Base-by-base conservation (phyloP, 1,140 invertebrate species). In the Drosophila carrolli region DNA sequence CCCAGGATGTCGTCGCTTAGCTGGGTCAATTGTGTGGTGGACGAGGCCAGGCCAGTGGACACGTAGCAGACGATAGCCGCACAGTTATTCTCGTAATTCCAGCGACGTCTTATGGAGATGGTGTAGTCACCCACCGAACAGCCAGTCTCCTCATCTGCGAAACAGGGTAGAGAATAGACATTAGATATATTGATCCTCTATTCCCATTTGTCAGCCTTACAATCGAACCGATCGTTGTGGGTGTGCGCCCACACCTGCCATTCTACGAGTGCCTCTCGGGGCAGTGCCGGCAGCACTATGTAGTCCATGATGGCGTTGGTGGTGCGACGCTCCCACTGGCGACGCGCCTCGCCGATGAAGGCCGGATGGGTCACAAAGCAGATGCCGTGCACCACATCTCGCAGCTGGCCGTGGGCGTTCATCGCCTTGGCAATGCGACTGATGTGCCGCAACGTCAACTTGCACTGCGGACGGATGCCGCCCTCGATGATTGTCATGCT, bases 171-270 rank as follows among this genome's bases (percentile, higher is more conserved):
- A 7, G 4, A 5, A 19, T 10, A 2, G 29, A 2, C 7, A 10
- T 16, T 23, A 10, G 29, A 44, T 41, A 8, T 13, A 4, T 6
- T 5, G 1, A 47, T 11, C 5, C 4, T 4, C 10, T 10, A 11
- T 46, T 46, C 4, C 44, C 3, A 0, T 50, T 9, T 51, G 5
- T 5, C 10, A 9, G 9, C 9, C 95, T 94, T 93, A 97, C 96
- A 97, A 92, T 97, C 96, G 91, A 97, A 97, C 77, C 96, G 94
- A 93, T 96, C 95, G 93, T 97, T 97, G 92, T 97, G 96, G 50
- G 95, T 94, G 93, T 97, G 96, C 29, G 96, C 96, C 96, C 96
- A 97, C 61, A 97, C 96, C 90, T 97, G 97, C 97, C 97, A 98
- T 93, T 98, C 97, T 37, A 98, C 95, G 13, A 95, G 93, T n/a